These are phyloP conservation scores for Pyrrhia umbra DNA, from an alignment of 2,888 invertebrate species.

Conservation along the genomic window DNA sequence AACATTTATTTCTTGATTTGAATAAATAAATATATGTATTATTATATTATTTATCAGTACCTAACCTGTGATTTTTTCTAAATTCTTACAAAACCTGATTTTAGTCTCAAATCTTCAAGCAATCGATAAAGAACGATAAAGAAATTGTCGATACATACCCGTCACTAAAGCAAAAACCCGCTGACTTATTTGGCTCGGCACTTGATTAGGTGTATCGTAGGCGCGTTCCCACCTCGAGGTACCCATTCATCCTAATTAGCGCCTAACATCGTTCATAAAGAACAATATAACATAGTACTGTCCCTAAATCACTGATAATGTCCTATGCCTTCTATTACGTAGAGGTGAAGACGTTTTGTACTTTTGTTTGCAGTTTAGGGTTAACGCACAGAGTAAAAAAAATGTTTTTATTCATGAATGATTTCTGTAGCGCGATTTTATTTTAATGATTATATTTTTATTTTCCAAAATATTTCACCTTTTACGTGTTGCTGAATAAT, in stretches of 20 bases:
- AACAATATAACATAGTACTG: constrained; percentile 34
- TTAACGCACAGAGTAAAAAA: background rate
- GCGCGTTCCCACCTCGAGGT: constrained; percentile 73
- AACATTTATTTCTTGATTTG: too few species aligned
- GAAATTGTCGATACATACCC: constrained; percentile 14
- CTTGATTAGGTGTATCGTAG: constrained; percentile 78
- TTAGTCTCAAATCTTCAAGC: background rate
- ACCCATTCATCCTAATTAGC: constrained; percentile 80
- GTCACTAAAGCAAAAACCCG: constrained; percentile 59
- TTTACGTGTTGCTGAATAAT: too few species aligned
- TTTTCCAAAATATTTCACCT: too few species aligned
- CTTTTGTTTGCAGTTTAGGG: background rate
- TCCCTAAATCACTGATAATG: constrained; percentile 49
- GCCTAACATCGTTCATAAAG: constrained; percentile 51
- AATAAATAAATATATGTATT: too few species aligned
- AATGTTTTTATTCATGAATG: background rate
- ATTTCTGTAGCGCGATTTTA: too few species aligned
- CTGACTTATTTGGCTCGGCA: constrained; percentile 75
- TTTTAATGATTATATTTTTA: too few species aligned
- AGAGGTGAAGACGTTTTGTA: constrained; percentile 4
- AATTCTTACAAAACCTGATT: too few species aligned
- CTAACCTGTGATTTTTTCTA: too few species aligned
- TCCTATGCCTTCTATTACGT: constrained; percentile 11
- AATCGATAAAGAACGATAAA: constrained; percentile 7
- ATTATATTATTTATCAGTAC: too few species aligned